A percentile compares a stretch with the other conserved stretches of the same genome.
phyloP scores from a whole-genome alignment of 2,797 vertebrate species.

The Phaenicophaeus curvirostris region DNA sequence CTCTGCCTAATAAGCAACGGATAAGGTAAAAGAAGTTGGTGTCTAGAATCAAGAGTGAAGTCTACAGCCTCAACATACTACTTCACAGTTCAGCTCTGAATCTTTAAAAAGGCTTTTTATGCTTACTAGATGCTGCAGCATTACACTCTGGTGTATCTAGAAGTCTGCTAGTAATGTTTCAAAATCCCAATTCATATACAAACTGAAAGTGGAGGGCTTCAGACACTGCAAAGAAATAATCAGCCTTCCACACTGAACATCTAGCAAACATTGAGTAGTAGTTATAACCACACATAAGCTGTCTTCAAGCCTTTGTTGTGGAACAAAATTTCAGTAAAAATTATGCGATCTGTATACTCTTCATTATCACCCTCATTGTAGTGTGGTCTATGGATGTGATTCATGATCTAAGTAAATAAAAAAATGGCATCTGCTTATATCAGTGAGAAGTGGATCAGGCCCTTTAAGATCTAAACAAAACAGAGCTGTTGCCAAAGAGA shows the following conservation, averaged over 20 bases:
- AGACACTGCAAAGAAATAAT: background rate
- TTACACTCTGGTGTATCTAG: background rate
- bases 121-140: conserved; percentile 16
- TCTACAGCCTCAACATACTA: background rate
- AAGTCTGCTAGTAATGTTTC: conserved; percentile 41
- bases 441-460: background rate
- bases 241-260: conserved; percentile 16
- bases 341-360: background rate
- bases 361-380: background rate
- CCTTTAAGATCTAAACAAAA: background rate
- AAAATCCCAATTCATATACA: conserved; percentile 36
- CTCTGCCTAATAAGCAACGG: conserved; percentile 10
- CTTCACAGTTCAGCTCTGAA: conserved; percentile 9
- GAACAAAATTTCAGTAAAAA: conserved; percentile 1
- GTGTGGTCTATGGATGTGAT: background rate
- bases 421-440: background rate
- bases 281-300: background rate
- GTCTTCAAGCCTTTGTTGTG: background rate
- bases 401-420: background rate
- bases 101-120: conserved; percentile 45
- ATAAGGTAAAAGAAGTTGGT: conserved; percentile 2
- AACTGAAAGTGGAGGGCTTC: background rate
- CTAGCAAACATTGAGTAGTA: background rate
- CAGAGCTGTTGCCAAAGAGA: background rate
- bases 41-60: conserved; percentile 32